Base-by-base conservation (phyloP, 2,113 vertebrate genomes). In the Ctenodactylus gundi region DNA sequence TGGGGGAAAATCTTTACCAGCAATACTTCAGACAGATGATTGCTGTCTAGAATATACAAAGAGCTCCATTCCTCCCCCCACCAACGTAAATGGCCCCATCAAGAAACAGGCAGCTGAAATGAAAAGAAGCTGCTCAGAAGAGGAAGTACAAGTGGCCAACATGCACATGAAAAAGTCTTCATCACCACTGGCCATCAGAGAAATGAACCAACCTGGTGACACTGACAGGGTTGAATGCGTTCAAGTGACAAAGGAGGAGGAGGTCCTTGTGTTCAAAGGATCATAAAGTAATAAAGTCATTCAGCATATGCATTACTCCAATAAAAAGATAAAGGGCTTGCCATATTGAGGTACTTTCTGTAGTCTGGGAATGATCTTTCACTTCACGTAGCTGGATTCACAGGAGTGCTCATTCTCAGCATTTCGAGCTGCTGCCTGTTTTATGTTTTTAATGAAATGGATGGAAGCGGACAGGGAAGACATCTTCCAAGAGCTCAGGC, bases 221-320 rank as follows among this genome's bases (percentile, higher is more conserved):
- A 57, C 3, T 41, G 51, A 46, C 36, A 88, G 76, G n/a, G 94
- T 95, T 96, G 94, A 97, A 85, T 94, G 93, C 64, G 96, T 97
- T 95, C 93, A 86, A 34, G 81, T 4, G 36, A 7, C 14, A 23
- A 81, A 55, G 77, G 72, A 57, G 68, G 75, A 41, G 60, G 57
- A 95, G 87, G 95, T 92, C 87, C 62, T 85, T 13, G 88, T 92
- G 94, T 95, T 95, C 94, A 94, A 49, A 65, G 46, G 55, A 11
- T 55, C 78, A 84, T 97, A 97, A 97, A 97, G 36, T 25, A 90
- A 95, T 97, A 96, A 97, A 95, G 57, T 85, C n/a, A n/a, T 88
- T 78, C n/a, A 76, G 88, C 81, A 67, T 80, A 73, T 80, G 49
- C 60, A 46, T 73, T 78, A 85, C 53, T 34, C 49, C 60, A 76